Evolutionary conservation across 2,113 vertebrate species (phyloP), one percentile per base, ranked within the genome.

Genomic region (Apodemus sylvaticus): DNA sequence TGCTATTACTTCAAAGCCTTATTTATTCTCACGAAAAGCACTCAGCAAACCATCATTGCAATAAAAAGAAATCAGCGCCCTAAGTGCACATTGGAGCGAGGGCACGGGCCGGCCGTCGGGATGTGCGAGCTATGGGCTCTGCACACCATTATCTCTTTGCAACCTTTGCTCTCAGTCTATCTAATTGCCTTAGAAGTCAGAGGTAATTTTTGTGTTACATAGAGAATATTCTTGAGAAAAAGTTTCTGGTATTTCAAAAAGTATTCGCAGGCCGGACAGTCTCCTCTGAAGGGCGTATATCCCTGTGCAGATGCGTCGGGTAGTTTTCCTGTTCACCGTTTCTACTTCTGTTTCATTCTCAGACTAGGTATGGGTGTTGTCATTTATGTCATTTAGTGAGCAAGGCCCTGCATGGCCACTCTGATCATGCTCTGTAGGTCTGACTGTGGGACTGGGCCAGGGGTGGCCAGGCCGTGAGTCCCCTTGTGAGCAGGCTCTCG

Each of bases 21-120:
- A 92, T 94, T 96, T 96, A 55, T 95, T 95, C 89, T 91, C 26
- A 74, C 51, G 86, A 83, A 96, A 96, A 96, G 73, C 92, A 94
- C 89, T 96, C 86, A 92, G 92, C 6, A 79, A 90, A 93, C 29
- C 76, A 86, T 11, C 7, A 92, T 64, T 83, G 78, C 68, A 66
- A 74, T 97, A 85, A 94, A 96, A 96, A 94, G 94, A 94, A 88
- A 73, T 55, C 60, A 86, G 81, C 89, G 58, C 62, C 53, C 60
- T 93, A 86, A 92, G 51, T 85, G 93, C 39, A 79, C n/a, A 34
- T 36, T 5, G 60, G 48, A 70, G 60, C 29, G 66, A 95, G 88
- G 76, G 17, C 51, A 60, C 48, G 1, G 36, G 66, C 55, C 89
- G 4, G 89, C 81, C 36, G 58, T 51, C 53, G 53, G 31, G 42